Evolutionary conservation across 1,140 invertebrate species (phyloP).

Genomic region (Bombus balteatus): DNA sequence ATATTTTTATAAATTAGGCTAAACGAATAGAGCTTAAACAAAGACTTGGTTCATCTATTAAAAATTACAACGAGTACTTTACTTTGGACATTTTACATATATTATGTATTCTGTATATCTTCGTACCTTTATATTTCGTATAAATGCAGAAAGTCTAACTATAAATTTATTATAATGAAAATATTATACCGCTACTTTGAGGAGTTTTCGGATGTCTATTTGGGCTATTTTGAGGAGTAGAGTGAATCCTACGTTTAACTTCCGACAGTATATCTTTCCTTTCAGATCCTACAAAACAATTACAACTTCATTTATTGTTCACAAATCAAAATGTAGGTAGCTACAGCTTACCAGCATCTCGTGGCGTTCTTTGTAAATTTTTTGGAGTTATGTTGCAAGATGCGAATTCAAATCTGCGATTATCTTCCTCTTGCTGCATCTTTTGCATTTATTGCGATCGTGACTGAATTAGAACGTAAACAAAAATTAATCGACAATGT

Average conservation of each 20-base stretch:
- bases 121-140: background rate
- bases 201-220: background rate
- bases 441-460: background rate
- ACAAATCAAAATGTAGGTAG: background rate
- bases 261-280: constrained; percentile 2
- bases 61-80: too few species aligned
- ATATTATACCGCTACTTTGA: constrained; percentile 3
- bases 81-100: too few species aligned
- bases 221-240: constrained; percentile 8
- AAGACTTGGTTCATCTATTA: background rate
- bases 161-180: background rate
- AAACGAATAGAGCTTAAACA: background rate
- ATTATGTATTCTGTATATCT: background rate
- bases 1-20: too few species aligned
- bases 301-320: background rate
- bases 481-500: background rate
- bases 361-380: constrained; percentile 14
- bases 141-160: background rate
- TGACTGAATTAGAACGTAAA: background rate
- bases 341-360: constrained; percentile 1
- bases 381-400: background rate
- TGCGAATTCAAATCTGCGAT: background rate
- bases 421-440: constrained; percentile 30
- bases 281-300: background rate
- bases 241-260: constrained; percentile 3